phyloP scores from a whole-genome alignment of 2,797 vertebrate species.

The Denticeps clupeoides region DNA sequence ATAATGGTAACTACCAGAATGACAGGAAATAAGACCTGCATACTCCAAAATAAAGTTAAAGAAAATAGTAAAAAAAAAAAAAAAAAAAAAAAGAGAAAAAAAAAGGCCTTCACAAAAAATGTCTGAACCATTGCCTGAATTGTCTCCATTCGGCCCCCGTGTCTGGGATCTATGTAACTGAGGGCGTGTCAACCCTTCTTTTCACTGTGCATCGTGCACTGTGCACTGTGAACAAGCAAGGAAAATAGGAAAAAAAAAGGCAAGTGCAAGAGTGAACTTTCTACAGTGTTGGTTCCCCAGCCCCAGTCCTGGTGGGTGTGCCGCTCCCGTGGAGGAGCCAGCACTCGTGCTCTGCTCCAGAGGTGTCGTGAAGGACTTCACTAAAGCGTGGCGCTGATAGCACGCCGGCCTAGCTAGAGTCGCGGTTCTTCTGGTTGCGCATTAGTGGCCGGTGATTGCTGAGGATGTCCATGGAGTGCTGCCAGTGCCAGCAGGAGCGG shows the following conservation, averaged over 20 bases:
- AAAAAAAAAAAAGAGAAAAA: constrained; percentile 55
- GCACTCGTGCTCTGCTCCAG: constrained; percentile 58
- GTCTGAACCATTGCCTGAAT: constrained; percentile 68
- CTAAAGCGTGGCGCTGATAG: constrained; percentile 31
- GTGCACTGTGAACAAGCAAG: constrained; percentile 69
- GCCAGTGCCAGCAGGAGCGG: constrained; percentile 96
- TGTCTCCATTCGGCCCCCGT: constrained; percentile 21
- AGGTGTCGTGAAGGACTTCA: constrained; percentile 34
- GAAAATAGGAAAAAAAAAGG: constrained; percentile 96
- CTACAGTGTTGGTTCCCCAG: constrained; percentile 62
- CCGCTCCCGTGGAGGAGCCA: constrained; percentile 50
- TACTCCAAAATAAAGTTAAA: constrained; percentile 72
- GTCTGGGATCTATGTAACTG: constrained; percentile 28
- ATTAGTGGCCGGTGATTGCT: constrained; percentile 95
- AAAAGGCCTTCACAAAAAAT: constrained; percentile 38
- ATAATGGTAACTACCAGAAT: constrained; percentile 86
- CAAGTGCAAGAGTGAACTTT: constrained; percentile 97
- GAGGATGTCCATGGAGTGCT: constrained; percentile 90
- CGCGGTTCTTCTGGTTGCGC: constrained; percentile 96
- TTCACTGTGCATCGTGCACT: constrained; percentile 96
- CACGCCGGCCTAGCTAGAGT: constrained; percentile 72
- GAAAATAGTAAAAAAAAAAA: constrained; percentile 49
- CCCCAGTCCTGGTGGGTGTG: constrained; percentile 62
- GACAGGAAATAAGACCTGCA: constrained; percentile 83
- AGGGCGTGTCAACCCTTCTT: constrained; percentile 55